Evolutionary conservation across 2,113 vertebrate genomes (phyloP).

Genomic region (Anas platyrhynchos): DNA sequence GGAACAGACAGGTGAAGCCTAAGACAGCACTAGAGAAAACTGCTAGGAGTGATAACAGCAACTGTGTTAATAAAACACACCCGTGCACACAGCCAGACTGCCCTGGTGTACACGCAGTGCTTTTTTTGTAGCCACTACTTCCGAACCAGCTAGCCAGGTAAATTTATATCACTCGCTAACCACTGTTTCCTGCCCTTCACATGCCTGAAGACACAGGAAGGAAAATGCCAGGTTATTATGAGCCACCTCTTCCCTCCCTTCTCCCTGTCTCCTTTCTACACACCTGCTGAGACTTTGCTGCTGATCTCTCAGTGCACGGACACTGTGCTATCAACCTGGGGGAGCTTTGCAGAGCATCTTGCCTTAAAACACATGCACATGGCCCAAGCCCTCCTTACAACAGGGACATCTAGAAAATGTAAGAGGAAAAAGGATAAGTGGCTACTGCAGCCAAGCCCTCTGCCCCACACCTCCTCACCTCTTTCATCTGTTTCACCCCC

Average conservation of each 20-base stretch:
- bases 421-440: too few relatives aligned
- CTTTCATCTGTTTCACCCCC: fast-evolving
- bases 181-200: neutral
- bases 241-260: neutral
- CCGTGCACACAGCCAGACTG: fast-evolving
- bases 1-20: neutral
- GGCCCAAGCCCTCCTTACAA: neutral
- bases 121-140: neutral
- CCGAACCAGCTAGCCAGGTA: neutral
- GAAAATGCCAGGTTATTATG: fast-evolving
- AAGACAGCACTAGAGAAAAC: neutral
- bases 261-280: fast-evolving
- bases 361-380: fast-evolving
- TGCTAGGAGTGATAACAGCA: neutral
- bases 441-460: fast-evolving
- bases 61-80: neutral
- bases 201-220: neutral
- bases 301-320: fast-evolving
- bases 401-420: fast-evolving
- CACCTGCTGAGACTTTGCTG: neutral
- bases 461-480: neutral
- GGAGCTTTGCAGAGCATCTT: neutral
- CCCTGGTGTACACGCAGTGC: fast-evolving
- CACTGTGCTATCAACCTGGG: fast-evolving
- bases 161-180: neutral